Evolutionary conservation across 2,797 vertebrate species (phyloP), one percentile per base, ranked within the genome.

Genomic region (Trematomus bernacchii): DNA sequence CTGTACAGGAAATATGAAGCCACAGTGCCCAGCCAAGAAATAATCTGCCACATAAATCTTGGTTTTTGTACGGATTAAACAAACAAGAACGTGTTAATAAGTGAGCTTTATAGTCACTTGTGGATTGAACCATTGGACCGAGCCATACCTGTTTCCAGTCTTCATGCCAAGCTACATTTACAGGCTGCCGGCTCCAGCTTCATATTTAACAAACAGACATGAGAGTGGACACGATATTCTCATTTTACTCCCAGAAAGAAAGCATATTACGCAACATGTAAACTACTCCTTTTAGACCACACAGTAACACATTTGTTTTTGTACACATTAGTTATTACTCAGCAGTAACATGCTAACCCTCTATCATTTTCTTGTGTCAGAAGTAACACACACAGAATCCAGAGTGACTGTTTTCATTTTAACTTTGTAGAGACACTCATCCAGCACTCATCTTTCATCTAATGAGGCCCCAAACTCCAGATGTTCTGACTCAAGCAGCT

Each of bases 401-500:
- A 40, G 12, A 61, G 42, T 73, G 9, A 57, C 54, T 61, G 8
- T 33, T 68, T 64, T 75, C 52, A 71, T 58, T 67, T 44, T n/a
- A 63, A 71, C 57, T 64, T 68, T 18, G 65, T 23, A 27, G 27
- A 59, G 18, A 64, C 11, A 37, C 51, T 66, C 72, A 55, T 83
- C 68, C 66, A 70, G 53, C 62, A 42, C 62, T 72, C 52, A 47
- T 84, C 71, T 76, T 70, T 83, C 67, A 79, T 73, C 72, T 66
- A 53, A 69, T 46, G 72, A 75, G 55, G 64, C 60, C 70, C 52
- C 40, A 4, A 40, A 64, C 23, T 84, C 87, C 85, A 92, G 85
- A 91, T 88, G 89, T 88, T 83, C 42, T 2, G 11, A 61, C 64
- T 10, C n/a, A 54, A 80, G 71, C 59, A 66, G 83, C 77, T 76